Conservation (phyloP, 2,797 vertebrate species). For the Oophaga sylvatica region DNA sequence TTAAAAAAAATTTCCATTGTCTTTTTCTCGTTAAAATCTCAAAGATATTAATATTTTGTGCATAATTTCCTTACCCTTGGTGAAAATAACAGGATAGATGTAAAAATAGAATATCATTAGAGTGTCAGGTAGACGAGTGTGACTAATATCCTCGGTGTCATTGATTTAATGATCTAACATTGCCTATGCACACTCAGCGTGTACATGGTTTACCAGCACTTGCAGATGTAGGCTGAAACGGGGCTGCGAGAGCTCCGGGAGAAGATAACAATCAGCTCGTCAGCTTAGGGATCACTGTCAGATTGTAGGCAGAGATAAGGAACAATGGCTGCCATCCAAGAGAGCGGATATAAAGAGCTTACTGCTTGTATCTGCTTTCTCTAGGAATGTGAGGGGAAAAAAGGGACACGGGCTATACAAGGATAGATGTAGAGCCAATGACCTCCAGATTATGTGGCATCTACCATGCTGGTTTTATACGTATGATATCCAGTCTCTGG, state of each 20-base stretch:
- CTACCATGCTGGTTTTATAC: background rate
- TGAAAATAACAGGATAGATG: constrained; percentile 70
- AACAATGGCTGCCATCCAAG: constrained; percentile 59
- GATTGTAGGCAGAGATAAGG: constrained; percentile 65
- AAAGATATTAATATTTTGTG: constrained; percentile 76
- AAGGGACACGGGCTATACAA: background rate
- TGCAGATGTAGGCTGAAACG: constrained; percentile 68
- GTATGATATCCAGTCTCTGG: background rate
- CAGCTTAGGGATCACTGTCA: constrained; percentile 60
- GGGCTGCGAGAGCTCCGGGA: constrained; percentile 58
- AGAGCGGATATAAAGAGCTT: background rate
- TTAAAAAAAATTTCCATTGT: constrained; percentile 54
- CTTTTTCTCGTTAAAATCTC: constrained; percentile 67
- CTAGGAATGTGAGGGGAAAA: constrained; percentile 13
- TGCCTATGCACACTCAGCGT: constrained; percentile 70
- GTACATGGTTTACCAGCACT: constrained; percentile 63
- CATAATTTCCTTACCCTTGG: constrained; percentile 73
- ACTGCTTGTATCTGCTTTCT: constrained; percentile 50
- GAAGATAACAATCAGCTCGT: constrained; percentile 68
- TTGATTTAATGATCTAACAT: constrained; percentile 75
- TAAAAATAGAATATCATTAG: constrained; percentile 77
- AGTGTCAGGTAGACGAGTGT: constrained; percentile 74
- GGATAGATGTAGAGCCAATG: background rate
- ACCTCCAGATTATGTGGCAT: constrained; percentile 15
- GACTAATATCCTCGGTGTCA: constrained; percentile 76